Conservation (phyloP, 2,888 invertebrate species). For the Bursaphelenchus okinawaensis region DNA sequence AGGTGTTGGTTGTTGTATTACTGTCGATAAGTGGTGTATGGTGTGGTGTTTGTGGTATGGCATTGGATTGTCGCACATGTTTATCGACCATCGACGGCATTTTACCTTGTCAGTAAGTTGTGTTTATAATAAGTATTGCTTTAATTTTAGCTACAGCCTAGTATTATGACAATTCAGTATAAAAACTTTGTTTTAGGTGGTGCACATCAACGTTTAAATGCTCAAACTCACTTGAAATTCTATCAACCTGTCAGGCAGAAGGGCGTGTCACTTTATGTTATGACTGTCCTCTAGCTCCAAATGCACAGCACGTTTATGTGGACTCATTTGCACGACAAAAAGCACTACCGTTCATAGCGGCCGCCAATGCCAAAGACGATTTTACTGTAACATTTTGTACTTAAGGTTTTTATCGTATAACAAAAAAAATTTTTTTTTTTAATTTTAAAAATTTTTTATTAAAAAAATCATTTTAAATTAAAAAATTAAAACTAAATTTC, state of each 20-base stretch:
- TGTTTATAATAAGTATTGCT: too few species aligned
- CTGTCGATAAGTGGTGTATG: background rate
- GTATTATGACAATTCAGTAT: too few species aligned
- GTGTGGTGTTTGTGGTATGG: background rate
- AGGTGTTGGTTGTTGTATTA: background rate
- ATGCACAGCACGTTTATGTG: background rate
- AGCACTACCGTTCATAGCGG: conserved; percentile 25
- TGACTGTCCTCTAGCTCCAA: conserved; percentile 7
- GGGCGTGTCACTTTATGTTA: background rate
- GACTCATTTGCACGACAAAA: conserved; percentile 23
- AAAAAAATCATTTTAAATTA: background rate
- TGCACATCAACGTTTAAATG: background rate
- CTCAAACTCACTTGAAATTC: background rate
- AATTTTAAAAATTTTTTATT: background rate
- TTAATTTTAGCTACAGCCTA: too few species aligned
- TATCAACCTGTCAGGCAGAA: background rate
- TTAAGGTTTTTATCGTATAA: background rate
- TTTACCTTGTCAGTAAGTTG: conserved; percentile 23
- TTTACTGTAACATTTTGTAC: background rate
- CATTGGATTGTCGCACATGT: conserved; percentile 19
- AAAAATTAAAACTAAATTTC: background rate
- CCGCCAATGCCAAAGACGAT: conserved; percentile 14
- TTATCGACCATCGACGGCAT: conserved; percentile 20
- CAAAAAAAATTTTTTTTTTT: background rate
- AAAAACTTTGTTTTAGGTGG: conserved; percentile 5